Base-by-base conservation (phyloP, 2,888 invertebrate species). In the Ochlodes sylvanus region DNA sequence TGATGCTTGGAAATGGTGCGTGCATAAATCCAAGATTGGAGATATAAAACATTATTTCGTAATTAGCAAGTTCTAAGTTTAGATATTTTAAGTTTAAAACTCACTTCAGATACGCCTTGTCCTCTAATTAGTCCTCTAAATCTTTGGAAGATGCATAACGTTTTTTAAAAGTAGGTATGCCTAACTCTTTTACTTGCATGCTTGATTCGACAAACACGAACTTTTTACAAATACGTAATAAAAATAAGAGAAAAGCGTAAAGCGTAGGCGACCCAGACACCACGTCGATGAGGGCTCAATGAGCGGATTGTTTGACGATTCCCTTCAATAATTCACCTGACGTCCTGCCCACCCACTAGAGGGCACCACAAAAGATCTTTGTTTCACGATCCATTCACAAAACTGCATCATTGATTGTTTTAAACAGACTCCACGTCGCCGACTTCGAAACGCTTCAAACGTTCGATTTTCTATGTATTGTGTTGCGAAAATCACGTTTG, bases 401-500 rank as follows among this genome's bases (percentile, higher is more conserved):
- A 86, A 80, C 79, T 87, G 83, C 83, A 88, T 89, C 92, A 92
- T 90, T 91, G 92, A 92, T 93, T 93, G 93, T 93, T 93, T 93
- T 92, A 92, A 82, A 83, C 82, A 93, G 93, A 93, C 93, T 83
- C 82, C 71, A 73, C 85, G 93, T 85, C 93, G 93, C 92, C 92
- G 86, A 81, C 77, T 80, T 78, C 77, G 79, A 71, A 71, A 73
- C 78, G 76, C 75, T 77, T 76, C 78, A 72, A 80, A 81, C 79
- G 76, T 74, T 72, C 76, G 74, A 80, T 82, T 81, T 84, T 80
- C 79, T 81, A 83, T 75, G 77, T 77, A 84, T 84, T 84, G 84
- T 84, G 79, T 80, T 87, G 79, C 79, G 77, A 81, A 78, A 85
- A 86, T 86, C 84, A 81, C 80, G 82, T 82, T 82, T 82, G 79